Percentiles rank a stretch among this genome's conserved stretches.
Evolutionary conservation across 2,888 invertebrate species (phyloP).

Genomic region (Melanargia galathea): DNA sequence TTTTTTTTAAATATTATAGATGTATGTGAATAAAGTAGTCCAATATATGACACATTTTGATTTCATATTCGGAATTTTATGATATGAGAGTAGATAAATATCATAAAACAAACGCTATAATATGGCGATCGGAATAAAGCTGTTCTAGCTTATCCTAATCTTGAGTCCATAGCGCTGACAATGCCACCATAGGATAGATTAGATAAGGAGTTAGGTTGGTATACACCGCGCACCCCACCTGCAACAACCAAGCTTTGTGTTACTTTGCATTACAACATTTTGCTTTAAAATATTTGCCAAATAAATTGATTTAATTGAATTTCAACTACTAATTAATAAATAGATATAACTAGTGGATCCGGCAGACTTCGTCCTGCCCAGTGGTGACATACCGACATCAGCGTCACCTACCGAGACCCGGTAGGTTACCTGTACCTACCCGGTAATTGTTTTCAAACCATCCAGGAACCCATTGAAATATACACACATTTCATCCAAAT

Average conservation of each 20-base stretch:
- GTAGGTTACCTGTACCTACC: no score
- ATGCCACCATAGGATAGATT: constrained; percentile 57
- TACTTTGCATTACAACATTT: constrained; percentile 16
- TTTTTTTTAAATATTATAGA: no score
- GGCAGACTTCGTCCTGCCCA: no score
- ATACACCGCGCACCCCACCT: constrained; percentile 49
- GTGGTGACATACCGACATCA: no score
- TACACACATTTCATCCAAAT: no score
- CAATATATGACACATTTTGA: no score
- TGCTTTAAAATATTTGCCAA: background rate
- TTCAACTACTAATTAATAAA: background rate
- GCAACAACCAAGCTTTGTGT: constrained; percentile 30
- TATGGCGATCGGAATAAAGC: constrained; percentile 30
- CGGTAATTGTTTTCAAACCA: no score
- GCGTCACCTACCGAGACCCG: no score
- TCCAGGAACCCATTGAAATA: no score
- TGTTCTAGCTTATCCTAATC: constrained; percentile 37
- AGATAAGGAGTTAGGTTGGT: constrained; percentile 61
- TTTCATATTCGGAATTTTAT: no score
- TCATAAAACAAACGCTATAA: constrained; percentile 14
- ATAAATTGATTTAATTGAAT: background rate
- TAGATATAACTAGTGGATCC: background rate
- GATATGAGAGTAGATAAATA: no score
- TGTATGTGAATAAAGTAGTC: no score
- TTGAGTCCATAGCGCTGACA: constrained; percentile 51